Base-by-base conservation (phyloP, 1,140 invertebrate species). In the Drosophila persimilis region DNA sequence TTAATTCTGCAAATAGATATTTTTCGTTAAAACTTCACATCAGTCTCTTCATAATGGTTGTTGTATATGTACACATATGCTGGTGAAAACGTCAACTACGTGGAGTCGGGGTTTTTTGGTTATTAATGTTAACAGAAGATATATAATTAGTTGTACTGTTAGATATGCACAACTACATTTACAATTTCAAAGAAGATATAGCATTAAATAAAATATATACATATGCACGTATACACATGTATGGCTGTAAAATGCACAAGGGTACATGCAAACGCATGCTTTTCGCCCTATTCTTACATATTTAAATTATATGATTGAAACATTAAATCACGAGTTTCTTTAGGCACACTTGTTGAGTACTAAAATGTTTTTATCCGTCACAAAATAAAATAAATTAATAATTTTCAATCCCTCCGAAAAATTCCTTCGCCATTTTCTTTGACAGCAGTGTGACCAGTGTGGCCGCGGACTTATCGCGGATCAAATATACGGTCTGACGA, bases 401-500 rank as follows among this genome's bases (percentile, higher is more conserved):
- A 52, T 45, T 6, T 6, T 52, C 7, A 43, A 20, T 65, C 29
- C 31, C 43, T 39, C 22, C 31, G 62, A 64, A 61, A 50, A 26
- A 26, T 26, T 26, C 24, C 24, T 58, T 76, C 77, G 77, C 72
- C 72, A 80, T 80, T 80, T 80, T 80, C 60, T 52, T 53, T 66
- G 47, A 66, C 63, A 66, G 61, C 24, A 26, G 24, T 26, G 24
- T 20, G 20, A 20, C 20, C 24, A 26, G 24, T 26, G 24, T 26
- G 24, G 5, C 24, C 24, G 24, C 3, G 4, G 5, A 26, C 5
- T 26, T 5, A 26, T 26, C 20, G 20, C 20, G 5, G 4, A 26
- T 26, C 4, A 26, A 26, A 26, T 26, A 26, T 26, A 26, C 24
- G 0, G 24, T 26, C 3, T 26, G 5, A 26, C 5, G 4, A 0